phyloP scores from a whole-genome alignment of 2,797 vertebrate species.

The Adelosebastes latens region DNA sequence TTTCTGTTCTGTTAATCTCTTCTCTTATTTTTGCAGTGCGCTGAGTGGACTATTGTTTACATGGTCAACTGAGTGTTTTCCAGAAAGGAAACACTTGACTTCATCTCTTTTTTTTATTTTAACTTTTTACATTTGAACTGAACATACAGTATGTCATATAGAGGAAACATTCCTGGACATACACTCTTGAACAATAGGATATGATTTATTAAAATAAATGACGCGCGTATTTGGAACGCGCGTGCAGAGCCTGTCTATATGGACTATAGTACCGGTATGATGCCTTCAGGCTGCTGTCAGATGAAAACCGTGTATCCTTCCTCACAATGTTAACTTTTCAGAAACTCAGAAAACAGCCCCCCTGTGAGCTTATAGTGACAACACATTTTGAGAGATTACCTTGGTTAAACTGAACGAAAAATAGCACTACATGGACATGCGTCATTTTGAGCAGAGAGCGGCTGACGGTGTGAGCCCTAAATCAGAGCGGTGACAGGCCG shows the following conservation, averaged over 20 bases:
- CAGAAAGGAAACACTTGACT: neutral
- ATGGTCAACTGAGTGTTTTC: neutral
- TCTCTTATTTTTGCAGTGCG: neutral
- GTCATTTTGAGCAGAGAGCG: neutral
- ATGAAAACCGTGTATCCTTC: neutral
- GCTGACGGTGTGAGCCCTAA: neutral
- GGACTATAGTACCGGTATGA: neutral
- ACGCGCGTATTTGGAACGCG: neutral
- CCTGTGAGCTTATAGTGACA: neutral
- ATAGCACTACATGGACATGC: neutral
- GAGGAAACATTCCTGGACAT: neutral
- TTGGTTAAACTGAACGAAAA: neutral
- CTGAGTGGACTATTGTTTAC: neutral
- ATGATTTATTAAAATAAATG: neutral
- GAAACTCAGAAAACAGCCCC: neutral
- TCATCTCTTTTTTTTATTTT: neutral
- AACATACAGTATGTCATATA: neutral
- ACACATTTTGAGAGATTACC: no score
- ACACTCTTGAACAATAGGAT: neutral
- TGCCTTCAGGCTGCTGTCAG: neutral
- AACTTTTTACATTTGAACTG: neutral
- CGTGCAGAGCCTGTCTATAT: neutral
- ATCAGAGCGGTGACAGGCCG: conserved; percentile 30
- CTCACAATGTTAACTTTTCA: neutral
- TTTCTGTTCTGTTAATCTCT: neutral